phyloP scores from a whole-genome alignment of 2,888 invertebrate species.

The Hydriomena furcata region DNA sequence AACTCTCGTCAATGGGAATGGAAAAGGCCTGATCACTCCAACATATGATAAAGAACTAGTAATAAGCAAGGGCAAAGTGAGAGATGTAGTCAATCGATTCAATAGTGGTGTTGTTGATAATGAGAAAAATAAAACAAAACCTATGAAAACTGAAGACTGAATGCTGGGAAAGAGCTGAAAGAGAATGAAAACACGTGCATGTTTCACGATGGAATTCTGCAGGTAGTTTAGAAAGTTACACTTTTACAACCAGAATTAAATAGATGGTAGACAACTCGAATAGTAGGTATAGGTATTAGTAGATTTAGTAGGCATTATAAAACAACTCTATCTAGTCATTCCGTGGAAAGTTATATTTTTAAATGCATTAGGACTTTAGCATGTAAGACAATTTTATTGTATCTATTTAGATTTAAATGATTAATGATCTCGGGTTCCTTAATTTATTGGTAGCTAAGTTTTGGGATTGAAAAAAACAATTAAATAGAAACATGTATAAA shows the following conservation, averaged over 20 bases:
- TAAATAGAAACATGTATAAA: no score
- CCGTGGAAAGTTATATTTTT: conserved; percentile 11
- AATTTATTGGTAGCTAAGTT: no score
- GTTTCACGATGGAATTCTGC: no score
- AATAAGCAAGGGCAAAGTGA: conserved; percentile 76
- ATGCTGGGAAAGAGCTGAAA: no score
- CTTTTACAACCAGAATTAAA: neutral
- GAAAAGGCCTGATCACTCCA: conserved; percentile 66
- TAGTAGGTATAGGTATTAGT: conserved; percentile 1
- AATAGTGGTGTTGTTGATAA: conserved; percentile 57
- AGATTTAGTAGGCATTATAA: neutral
- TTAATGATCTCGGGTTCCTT: neutral
- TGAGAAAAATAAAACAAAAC: conserved; percentile 43
- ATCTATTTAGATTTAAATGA: no score
- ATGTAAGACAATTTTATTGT: no score
- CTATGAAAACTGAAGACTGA: conserved; percentile 59
- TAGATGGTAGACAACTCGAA: neutral
- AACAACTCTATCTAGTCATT: conserved; percentile 7
- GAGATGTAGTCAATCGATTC: conserved; percentile 76
- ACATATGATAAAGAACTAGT: conserved; percentile 74
- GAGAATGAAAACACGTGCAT: no score
- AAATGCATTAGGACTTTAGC: no score
- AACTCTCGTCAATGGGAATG: conserved; percentile 57
- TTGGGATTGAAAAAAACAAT: no score
- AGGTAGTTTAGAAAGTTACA: no score